Percentiles rank a stretch among this genome's conserved stretches.
Conservation (phyloP, 2,888 invertebrate genomes). For the Copidosoma aretas region DNA sequence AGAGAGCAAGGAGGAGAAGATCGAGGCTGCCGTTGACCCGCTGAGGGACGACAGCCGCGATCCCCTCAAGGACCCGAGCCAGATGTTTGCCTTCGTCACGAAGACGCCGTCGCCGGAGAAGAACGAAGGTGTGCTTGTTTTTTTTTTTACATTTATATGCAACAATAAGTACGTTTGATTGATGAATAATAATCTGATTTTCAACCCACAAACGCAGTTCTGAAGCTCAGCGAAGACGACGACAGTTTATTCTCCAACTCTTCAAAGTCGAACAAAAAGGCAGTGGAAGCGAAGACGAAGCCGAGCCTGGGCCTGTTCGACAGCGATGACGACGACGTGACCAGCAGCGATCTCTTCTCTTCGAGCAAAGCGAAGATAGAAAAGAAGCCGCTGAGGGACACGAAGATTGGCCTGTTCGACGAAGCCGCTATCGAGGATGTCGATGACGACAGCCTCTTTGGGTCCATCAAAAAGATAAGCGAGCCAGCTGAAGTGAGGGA, state of each 20-base stretch:
- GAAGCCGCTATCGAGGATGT: conserved; percentile 47
- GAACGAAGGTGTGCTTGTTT: conserved; percentile 45
- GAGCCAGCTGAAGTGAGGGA: not conserved
- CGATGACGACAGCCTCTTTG: conserved; percentile 54
- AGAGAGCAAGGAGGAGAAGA: conserved; percentile 6
- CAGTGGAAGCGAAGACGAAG: conserved; percentile 29
- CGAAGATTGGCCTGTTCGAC: conserved; percentile 52
- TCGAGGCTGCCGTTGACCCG: conserved; percentile 50
- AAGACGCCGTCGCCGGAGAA: conserved; percentile 60
- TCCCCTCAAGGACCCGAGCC: conserved; percentile 58
- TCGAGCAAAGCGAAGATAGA: conserved; percentile 47
- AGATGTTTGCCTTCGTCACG: conserved; percentile 59
- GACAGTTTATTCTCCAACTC: conserved; percentile 54
- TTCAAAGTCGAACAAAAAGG: conserved; percentile 38
- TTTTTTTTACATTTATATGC: no score
- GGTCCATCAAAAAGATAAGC: conserved; percentile 38
- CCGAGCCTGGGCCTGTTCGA: conserved; percentile 49
- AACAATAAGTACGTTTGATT: not conserved
- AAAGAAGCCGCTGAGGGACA: conserved; percentile 49
- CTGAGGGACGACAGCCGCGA: conserved; percentile 54
- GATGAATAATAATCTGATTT: not conserved
- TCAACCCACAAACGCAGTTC: conserved; percentile 18
- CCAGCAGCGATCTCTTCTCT: conserved; percentile 54
- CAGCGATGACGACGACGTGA: conserved; percentile 52
- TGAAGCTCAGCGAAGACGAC: conserved; percentile 50